Base-by-base conservation (phyloP, 1,140 invertebrate genomes). In the Diploscapter pachys region DNA sequence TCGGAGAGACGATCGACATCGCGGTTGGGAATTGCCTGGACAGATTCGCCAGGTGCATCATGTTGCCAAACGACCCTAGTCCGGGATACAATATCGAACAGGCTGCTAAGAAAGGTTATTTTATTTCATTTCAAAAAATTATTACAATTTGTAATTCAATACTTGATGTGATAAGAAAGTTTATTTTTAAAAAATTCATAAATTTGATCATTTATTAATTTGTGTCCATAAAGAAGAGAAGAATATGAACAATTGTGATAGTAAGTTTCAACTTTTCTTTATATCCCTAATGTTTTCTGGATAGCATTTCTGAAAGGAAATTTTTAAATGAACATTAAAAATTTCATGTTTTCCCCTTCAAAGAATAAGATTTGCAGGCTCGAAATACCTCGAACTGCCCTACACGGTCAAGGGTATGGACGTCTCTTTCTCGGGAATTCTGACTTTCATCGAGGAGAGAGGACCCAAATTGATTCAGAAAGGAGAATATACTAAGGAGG, bases 11-110 rank as follows among this genome's bases (percentile, higher is more conserved):
- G 4, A 96, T 99, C 73, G 97, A 99, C 86, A 99, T 99, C 81
- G 97, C 96, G 72, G 92, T 99, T 80, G 97, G 97, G 3, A 99
- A 99, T 87, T 99, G 96, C 87, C 89, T 99, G 73, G 97, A 99
- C 87, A 90, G 94, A 87, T 98, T 98, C 90, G 96, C 96, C 2
- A 90, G 96, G 85, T 90, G 98, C 64, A 87, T 99, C 62, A 96
- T 93, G 87, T 87, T 99, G 8, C 96, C 96, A 2, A 99, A 99
- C 89, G 95, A 97, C 86, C 97, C 97, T n/a, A 97, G 95, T 89
- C 97, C 97, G 51, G 97, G 97, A 1, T 99, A 96, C 82, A 99
- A 99, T 83, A 98, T 99, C 83, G 96, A 99, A 88, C 94, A 98
- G 87, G 85, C 95, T 82, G 96, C 97, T 4, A 97, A 97, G 88